Evolutionary conservation across 2,797 vertebrate genomes (phyloP), one percentile per base, ranked within the genome.

Genomic region (Cyclura pinguis): DNA sequence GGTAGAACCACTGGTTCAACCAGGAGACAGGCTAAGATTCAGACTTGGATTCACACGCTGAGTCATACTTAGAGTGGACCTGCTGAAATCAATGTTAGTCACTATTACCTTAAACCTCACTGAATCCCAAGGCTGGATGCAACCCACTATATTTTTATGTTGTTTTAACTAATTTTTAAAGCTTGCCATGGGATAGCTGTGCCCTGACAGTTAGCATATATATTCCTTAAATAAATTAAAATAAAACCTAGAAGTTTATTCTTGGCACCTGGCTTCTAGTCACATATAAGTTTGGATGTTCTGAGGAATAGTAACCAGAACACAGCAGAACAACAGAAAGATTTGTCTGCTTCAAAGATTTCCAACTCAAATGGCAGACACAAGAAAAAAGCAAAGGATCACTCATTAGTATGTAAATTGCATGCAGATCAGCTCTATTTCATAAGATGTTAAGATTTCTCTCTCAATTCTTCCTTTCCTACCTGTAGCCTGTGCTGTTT

Each of bases 401-500:
- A 10, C 32, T 67, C 32, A 89, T 6, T 42, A 8, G 76, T 67
- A 62, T 32, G 27, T 29, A 64, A 86, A 64, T 7, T n/a, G 81
- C n/a, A 69, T 47, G 57, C 29, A 47, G 62, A 84, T n/a, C 29
- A 52, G n/a, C 9, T 6, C 69, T 84, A 4, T 29, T 84, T 89
- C 35, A 4, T 35, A 47, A 84, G 81, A 52, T 84, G 42, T 20
- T 55, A 76, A n/a, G 50, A 29, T 32, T 18, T 55, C 35, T 84
- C 27, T 3, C 20, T 5, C 20, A 27, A 59, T 67, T 12, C 78
- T 89, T 29, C 32, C 22, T 89, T 90, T 96, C 98, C 94, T 97
- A 99, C 99, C 97, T 98, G 98, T 99, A 99, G 85, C 99, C 99
- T 1, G 99, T 99, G 91, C 93, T 98, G 93, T 99, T 99, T 83